Evolutionary conservation across 2,797 vertebrate species (phyloP), one percentile per base, ranked within the genome.

Genomic region (Podarcis siculus): DNA sequence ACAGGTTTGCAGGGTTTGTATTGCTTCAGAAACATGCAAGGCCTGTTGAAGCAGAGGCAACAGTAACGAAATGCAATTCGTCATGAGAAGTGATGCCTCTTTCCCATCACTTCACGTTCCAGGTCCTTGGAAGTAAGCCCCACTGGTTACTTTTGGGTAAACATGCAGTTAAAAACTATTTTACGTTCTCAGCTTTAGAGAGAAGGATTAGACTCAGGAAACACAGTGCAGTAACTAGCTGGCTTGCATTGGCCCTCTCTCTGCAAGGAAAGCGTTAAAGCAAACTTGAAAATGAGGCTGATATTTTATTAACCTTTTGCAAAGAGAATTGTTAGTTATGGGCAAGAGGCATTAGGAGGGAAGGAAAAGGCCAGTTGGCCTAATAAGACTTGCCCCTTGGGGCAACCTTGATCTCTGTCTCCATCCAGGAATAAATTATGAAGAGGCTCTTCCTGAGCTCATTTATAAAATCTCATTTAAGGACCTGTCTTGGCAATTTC

Each of bases 381-480:
- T 95, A 94, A 93, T 93, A 95, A 93, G 93, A 85, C 85, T 91
- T 49, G 30, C 85, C 86, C 83, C 92, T 90, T 88, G 89, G 80
- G 88, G 91, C 94, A 93, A 87, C 91, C 88, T 92, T 92, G 91
- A 90, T 58, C 86, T 45, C 42, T 45, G 76, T 82, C 87, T 90
- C 87, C 90, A 85, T 90, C 83, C 7, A 93, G 91, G 92, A 95
- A 95, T 92, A 96, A 94, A 95, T 91, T 92, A 91, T 77, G 42
- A 82, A 82, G 89, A 90, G 80, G 90, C 93, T 92, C 82, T 93
- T 94, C 89, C 92, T 89, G 86, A 94, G 75, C 85, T 93, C 86
- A 82, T 95, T 95, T 96, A 89, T 90, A 95, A 93, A 90, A 80
- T 89, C 87, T 95, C 91, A 94, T 94, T 94, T 94, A 95, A 94